phyloP scores from a whole-genome alignment of 1,140 invertebrate species.

The Drosophila seguyi region DNA sequence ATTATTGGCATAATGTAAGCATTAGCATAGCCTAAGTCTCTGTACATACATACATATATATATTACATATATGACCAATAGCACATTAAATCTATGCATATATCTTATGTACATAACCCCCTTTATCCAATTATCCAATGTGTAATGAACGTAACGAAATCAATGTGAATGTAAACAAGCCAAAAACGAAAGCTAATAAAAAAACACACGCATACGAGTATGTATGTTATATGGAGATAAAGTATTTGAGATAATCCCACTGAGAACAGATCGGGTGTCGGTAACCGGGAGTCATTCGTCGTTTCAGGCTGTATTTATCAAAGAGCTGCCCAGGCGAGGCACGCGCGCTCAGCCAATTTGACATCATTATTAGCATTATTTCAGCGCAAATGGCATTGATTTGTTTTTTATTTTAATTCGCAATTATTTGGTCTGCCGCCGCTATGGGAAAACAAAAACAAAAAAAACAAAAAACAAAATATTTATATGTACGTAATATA shows the following conservation, averaged over 20 bases:
- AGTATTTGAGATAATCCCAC: conserved; percentile 29
- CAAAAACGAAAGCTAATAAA: conserved; percentile 72
- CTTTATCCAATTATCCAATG: conserved; percentile 22
- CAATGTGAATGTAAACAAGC: conserved; percentile 81
- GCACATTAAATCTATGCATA: conserved; percentile 15
- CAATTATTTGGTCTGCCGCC: conserved; percentile 35
- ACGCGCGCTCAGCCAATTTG: conserved; percentile 54
- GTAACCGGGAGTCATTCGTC: not conserved
- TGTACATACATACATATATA: conserved; percentile 43
- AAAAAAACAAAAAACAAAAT: not conserved
- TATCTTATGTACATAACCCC: conserved; percentile 18
- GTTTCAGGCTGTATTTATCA: not conserved
- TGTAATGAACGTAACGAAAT: conserved; percentile 51
- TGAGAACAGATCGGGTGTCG: not conserved
- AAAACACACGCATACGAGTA: conserved; percentile 18
- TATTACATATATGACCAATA: conserved; percentile 29
- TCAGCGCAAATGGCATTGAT: conserved; percentile 70
- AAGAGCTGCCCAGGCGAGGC: conserved; percentile 4
- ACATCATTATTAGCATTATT: conserved; percentile 74
- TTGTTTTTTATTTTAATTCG: conserved; percentile 78
- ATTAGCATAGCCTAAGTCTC: conserved; percentile 41
- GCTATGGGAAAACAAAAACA: conserved; percentile 13
- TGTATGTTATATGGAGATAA: conserved; percentile 14
- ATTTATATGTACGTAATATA: conserved; percentile 12
- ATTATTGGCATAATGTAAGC: conserved; percentile 35